Base-by-base conservation (phyloP, 2,113 vertebrate genomes). In the Chamaea fasciata region DNA sequence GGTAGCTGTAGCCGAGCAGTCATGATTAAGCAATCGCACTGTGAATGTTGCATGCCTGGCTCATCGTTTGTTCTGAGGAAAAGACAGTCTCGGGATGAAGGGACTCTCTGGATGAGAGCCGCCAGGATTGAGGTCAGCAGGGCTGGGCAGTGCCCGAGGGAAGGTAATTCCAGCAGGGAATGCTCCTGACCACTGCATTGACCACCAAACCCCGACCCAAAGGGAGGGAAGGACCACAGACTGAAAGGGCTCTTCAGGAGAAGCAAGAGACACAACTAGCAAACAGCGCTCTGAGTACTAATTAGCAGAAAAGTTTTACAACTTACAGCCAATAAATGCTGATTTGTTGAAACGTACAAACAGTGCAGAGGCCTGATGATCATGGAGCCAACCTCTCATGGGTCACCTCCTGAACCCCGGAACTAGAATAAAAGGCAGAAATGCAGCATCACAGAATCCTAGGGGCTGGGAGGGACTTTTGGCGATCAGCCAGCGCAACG, bases 121-220 rank as follows among this genome's bases (percentile, higher is more conserved):
- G 2, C 31, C 27, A n/a, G 44, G 19, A 52, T 13, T 3, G 44
- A 28, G 24, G 69, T 3, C 37, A 52, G 52, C 37, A 50, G 22
- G 59, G 27, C 4, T 13, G 67, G 50, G 31, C 42, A 50, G 31
- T 5, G 23, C 9, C 9, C 6, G 16, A 22, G 28, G 52, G n/a
- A 14, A 53, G 30, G 16, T 5, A 60, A 67, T 39, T 67, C 52
- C 37, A 37, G 23, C 28, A 28, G 52, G 2, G 44, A 13, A 22
- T 22, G 35, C 11, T 42, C 0, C 0, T 11, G 42, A 19, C 10
- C 35, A 14, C 19, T 3, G 28, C 6, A 11, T 0, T 17, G 65
- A n/a, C 30, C 30, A 26, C 41, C 24, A 37, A 31, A 39, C 18
- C 11, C 60, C 0, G 0, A 21, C 22, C 10, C 35, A 10, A 12